Percentiles rank a stretch among this genome's conserved stretches.
Conservation (phyloP, 2,797 vertebrate species). For the Rhinoraja longicauda region DNA sequence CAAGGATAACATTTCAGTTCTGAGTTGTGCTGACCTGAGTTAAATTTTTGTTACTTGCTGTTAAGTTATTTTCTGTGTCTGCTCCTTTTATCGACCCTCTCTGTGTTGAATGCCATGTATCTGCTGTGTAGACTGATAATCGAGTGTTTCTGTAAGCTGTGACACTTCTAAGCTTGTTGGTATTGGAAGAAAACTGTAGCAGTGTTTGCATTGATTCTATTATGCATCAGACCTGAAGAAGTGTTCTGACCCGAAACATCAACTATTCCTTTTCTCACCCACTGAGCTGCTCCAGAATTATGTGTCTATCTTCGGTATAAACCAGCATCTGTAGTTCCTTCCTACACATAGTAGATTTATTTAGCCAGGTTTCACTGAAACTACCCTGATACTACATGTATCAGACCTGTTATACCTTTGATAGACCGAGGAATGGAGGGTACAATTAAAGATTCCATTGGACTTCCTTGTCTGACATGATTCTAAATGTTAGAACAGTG, state of each 20-base stretch:
- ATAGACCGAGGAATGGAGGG: neutral
- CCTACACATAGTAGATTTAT: too few species aligned
- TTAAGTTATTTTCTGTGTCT: neutral
- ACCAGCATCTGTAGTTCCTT: too few species aligned
- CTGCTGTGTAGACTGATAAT: neutral
- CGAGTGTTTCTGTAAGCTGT: neutral
- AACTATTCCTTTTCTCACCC: too few species aligned
- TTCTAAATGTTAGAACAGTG: neutral
- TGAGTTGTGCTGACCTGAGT: neutral
- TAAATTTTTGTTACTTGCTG: neutral
- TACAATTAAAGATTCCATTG: neutral
- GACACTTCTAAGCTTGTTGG: neutral
- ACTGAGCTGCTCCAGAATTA: too few species aligned
- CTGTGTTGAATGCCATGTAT: neutral
- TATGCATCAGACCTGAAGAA: neutral
- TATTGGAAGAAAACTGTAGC: neutral
- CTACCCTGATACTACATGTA: neutral
- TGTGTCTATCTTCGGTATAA: too few species aligned
- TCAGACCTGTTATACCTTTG: neutral
- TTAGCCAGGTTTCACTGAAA: too few species aligned
- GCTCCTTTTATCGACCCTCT: neutral
- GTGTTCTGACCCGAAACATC: too few species aligned
- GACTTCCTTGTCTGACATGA: neutral
- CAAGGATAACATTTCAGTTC: neutral
- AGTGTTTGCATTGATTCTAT: neutral